phyloP scores from a whole-genome alignment of 2,113 vertebrate genomes.

The Lichenostomus cassidix region DNA sequence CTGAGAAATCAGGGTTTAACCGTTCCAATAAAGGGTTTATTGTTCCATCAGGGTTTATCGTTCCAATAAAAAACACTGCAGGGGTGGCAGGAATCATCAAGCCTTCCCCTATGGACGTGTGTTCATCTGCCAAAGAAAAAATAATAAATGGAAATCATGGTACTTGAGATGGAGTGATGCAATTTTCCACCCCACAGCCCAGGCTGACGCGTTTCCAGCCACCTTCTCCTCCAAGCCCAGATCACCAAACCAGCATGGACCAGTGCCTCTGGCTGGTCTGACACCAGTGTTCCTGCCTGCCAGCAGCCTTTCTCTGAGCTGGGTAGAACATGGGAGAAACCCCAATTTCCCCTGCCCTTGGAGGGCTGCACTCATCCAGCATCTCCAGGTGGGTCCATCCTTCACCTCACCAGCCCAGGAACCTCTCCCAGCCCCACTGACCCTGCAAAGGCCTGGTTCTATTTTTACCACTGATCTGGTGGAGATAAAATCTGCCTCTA shows the following conservation, averaged over 20 bases:
- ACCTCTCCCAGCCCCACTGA: not conserved
- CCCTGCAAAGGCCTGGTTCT: not conserved
- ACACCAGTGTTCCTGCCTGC: not conserved
- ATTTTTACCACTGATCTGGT: not conserved
- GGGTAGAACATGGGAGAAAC: not conserved
- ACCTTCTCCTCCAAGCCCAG: not conserved
- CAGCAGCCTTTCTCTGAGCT: not conserved
- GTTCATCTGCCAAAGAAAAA: not conserved
- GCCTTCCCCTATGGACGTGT: not conserved
- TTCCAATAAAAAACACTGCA: not conserved
- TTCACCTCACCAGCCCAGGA: not conserved
- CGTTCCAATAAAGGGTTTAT: not conserved
- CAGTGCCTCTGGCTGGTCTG: not conserved
- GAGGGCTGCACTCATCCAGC: not conserved
- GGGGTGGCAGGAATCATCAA: not conserved
- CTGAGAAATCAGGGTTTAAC: not conserved
- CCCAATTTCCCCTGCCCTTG: not conserved
- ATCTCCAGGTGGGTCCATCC: not conserved
- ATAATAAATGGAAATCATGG: not conserved
- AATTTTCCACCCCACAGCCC: not conserved
- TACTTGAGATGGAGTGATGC: not conserved
- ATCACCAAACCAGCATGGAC: not conserved
- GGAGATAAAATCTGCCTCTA: slow-evolving; percentile 41
- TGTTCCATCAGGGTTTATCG: not conserved
- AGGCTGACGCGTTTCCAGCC: not conserved